Percentiles rank a stretch among this genome's conserved stretches.
Evolutionary conservation across 2,888 invertebrate genomes (phyloP).

Genomic region (Germaria angustata): DNA sequence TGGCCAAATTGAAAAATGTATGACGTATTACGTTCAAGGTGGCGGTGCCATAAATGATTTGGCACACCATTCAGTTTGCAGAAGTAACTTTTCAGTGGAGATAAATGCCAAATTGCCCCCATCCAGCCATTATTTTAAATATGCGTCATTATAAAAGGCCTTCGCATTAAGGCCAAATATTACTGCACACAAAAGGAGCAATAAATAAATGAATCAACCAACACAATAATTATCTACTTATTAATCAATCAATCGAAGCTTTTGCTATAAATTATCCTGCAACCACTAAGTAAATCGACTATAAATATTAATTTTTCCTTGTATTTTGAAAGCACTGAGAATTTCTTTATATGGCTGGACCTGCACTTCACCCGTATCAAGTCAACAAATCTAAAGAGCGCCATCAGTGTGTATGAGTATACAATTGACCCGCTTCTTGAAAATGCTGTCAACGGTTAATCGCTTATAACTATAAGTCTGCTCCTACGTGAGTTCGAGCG

Average conservation of each 20-base stretch:
- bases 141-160: constrained; percentile 22
- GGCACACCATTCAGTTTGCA: neutral
- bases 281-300: neutral
- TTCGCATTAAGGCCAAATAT: neutral
- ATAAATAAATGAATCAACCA: neutral
- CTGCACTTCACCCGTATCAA: neutral
- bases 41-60: constrained; percentile 7
- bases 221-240: no score
- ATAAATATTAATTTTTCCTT: neutral
- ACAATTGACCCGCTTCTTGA: neutral
- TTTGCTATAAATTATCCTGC: neutral
- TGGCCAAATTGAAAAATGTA: neutral
- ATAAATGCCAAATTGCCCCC: constrained; percentile 11
- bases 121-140: neutral
- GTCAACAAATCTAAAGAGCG: neutral
- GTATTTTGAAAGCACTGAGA: neutral
- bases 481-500: neutral
- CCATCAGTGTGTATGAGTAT: neutral
- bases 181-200: constrained; percentile 5
- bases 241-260: constrained; percentile 2
- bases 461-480: neutral
- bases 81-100: neutral
- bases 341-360: neutral
- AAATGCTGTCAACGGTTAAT: neutral
- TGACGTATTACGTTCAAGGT: constrained; percentile 16